Conservation (phyloP, 1,140 invertebrate genomes). For the Adelges cooleyi region DNA sequence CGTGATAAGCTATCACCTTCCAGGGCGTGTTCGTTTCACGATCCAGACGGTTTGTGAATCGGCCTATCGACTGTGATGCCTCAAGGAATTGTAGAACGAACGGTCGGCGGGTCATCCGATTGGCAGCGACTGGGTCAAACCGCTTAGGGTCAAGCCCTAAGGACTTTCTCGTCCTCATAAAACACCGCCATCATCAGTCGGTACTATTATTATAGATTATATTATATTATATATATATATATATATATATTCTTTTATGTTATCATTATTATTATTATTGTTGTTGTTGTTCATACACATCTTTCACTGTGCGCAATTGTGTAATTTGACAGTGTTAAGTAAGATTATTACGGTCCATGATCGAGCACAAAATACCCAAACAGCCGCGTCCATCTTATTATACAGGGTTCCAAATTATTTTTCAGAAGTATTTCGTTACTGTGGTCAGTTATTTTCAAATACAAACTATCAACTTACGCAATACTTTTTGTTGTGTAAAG, state of each 20-base stretch:
- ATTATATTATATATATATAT: background rate
- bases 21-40: background rate
- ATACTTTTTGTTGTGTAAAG: background rate
- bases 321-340: constrained; percentile 16
- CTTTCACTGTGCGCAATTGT: background rate
- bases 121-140: constrained; percentile 1
- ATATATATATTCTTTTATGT: background rate
- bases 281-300: background rate
- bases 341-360: constrained; percentile 19
- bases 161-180: constrained; percentile 14
- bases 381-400: background rate
- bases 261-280: background rate
- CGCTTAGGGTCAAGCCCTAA: background rate
- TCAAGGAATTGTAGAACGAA: background rate
- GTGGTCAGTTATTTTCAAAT: background rate
- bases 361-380: constrained; percentile 7
- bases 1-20: background rate
- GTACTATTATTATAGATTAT: too few species aligned
- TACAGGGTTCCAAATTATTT: constrained; percentile 10
- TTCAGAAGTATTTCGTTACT: background rate
- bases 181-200: background rate
- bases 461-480: background rate
- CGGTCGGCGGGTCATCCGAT: background rate
- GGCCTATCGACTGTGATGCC: too few species aligned
- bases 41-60: background rate